phyloP scores from a whole-genome alignment of 2,113 vertebrate species.

The Vulpes vulpes region DNA sequence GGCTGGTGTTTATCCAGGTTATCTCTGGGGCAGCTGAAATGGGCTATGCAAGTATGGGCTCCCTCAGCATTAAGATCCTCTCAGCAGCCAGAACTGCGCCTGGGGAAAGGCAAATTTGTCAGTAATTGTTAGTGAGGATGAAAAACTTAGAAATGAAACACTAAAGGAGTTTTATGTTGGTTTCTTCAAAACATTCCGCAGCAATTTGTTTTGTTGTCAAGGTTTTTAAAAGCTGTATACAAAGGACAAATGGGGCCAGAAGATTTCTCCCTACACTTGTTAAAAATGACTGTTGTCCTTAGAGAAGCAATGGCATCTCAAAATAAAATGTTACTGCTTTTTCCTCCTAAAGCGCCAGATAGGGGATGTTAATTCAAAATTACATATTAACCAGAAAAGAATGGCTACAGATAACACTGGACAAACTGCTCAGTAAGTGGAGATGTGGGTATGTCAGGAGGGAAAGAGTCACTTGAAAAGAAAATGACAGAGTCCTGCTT shows the following conservation, averaged over 20 bases:
- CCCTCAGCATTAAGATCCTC: neutral
- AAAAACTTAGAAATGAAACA: constrained; percentile 34
- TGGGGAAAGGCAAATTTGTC: neutral
- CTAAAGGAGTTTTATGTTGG: neutral
- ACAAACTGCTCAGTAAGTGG: neutral
- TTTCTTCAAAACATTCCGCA: neutral
- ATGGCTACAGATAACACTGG: neutral
- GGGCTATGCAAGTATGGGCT: neutral
- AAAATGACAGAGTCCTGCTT: neutral
- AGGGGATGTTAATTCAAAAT: neutral
- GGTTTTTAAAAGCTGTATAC: constrained; percentile 66
- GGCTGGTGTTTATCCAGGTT: constrained; percentile 51
- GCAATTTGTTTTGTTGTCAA: constrained; percentile 44
- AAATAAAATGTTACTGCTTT: neutral
- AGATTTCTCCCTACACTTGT: neutral
- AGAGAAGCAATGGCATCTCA: neutral
- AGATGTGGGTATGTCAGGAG: neutral
- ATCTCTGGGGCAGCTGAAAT: neutral
- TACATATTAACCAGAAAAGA: neutral
- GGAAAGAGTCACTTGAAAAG: neutral
- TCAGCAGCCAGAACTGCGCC: neutral
- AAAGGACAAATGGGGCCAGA: neutral
- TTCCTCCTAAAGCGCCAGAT: neutral
- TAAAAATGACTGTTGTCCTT: neutral
- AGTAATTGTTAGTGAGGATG: neutral